Evolutionary conservation across 2,113 vertebrate genomes (phyloP).

Genomic region (Orycteropus afer): DNA sequence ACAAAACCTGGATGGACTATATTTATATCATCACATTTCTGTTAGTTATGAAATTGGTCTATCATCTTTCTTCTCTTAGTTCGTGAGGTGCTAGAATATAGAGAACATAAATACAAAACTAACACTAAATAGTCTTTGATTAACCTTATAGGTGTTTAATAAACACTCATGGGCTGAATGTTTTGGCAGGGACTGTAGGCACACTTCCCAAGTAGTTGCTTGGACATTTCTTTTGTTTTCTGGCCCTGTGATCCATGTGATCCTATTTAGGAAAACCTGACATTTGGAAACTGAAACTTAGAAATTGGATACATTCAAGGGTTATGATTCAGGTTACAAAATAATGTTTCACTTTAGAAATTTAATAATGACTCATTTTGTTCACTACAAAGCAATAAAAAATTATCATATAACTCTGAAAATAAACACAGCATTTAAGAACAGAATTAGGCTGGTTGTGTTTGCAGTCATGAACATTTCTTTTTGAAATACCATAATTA

Average conservation of each 20-base stretch:
- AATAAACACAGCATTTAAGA: constrained; percentile 46
- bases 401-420: constrained; percentile 49
- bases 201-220: not conserved
- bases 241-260: not conserved
- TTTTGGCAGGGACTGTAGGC: not conserved
- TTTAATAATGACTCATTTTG: constrained; percentile 62
- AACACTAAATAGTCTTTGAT: not conserved
- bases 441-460: not conserved
- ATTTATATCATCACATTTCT: not conserved
- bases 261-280: constrained; percentile 64
- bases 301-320: constrained; percentile 61
- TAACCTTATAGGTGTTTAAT: constrained; percentile 27
- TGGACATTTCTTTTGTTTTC: constrained; percentile 66
- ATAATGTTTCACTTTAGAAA: constrained; percentile 63
- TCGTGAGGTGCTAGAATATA: not conserved
- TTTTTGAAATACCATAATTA: constrained; percentile 44
- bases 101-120: not conserved
- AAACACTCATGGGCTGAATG: not conserved
- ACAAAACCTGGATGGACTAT: not conserved
- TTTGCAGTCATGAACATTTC: constrained; percentile 58
- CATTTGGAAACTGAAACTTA: constrained; percentile 65
- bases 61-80: not conserved
- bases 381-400: constrained; percentile 67
- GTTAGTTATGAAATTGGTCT: not conserved
- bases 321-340: constrained; percentile 68